Percentiles rank a stretch among this genome's conserved stretches.
Evolutionary conservation across 2,113 vertebrate genomes (phyloP).

Genomic region (Anarrhichthys ocellatus): DNA sequence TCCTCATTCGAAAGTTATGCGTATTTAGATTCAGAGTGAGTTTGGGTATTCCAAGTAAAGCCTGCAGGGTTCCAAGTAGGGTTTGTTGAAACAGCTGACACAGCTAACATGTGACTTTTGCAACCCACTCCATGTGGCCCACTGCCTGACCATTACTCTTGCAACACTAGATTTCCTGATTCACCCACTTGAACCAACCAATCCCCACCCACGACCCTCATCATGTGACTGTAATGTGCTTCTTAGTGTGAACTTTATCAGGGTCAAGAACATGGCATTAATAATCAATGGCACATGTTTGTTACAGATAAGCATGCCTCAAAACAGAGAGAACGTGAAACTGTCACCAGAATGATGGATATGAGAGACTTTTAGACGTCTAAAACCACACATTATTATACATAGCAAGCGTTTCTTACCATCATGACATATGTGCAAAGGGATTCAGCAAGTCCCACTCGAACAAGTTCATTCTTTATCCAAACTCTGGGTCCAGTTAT

Average conservation of each 20-base stretch:
- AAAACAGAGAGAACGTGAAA: constrained; percentile 2
- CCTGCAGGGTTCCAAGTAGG: constrained; percentile 22
- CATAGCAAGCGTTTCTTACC: constrained; percentile 79
- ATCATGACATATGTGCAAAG: constrained; percentile 88
- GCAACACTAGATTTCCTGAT: constrained; percentile 48
- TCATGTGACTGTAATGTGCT: constrained; percentile 51
- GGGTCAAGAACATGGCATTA: constrained; percentile 48
- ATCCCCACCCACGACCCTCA: constrained; percentile 14
- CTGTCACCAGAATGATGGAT: neutral
- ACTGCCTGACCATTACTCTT: constrained; percentile 26
- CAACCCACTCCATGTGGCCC: constrained; percentile 40
- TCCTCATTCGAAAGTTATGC: neutral
- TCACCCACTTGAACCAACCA: constrained; percentile 55
- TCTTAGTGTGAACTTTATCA: constrained; percentile 22
- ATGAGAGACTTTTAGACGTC: neutral
- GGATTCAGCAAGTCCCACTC: constrained; percentile 85
- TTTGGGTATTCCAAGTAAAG: neutral
- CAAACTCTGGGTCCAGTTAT: constrained; percentile 48
- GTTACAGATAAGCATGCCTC: neutral
- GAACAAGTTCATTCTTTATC: constrained; percentile 75
- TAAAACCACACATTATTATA: neutral
- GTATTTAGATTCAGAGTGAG: neutral
- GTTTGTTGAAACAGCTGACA: constrained; percentile 56
- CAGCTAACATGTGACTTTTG: constrained; percentile 55
- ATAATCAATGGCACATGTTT: constrained; percentile 39